Percentiles rank a stretch among this genome's conserved stretches.
Conservation (phyloP, 2,113 vertebrate species). For the Aspidoscelis tigris region DNA sequence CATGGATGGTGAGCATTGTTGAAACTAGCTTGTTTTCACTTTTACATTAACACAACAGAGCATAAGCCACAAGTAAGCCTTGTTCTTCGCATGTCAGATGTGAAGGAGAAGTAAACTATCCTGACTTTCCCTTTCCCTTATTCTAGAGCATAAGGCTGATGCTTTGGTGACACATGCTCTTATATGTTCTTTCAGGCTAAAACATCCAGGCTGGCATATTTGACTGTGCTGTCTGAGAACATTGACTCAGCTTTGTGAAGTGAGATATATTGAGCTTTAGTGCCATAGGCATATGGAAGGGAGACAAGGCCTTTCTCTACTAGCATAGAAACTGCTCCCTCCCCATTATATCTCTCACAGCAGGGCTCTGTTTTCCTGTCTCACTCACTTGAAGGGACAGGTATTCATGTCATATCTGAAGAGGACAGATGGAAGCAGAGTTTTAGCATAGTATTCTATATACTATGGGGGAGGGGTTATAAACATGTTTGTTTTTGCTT, state of each 20-base stretch:
- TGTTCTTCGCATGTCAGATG: background rate
- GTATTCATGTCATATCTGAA: slow-evolving; percentile 20
- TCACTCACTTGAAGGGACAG: slow-evolving; percentile 40
- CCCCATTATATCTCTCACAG: slow-evolving; percentile 41
- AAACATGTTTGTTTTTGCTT: background rate
- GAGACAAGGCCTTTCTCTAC: slow-evolving; percentile 43
- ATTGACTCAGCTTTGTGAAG: slow-evolving; percentile 31
- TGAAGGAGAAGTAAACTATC: background rate
- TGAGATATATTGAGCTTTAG: slow-evolving; percentile 27
- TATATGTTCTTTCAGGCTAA: slow-evolving; percentile 38
- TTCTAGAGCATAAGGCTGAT: background rate
- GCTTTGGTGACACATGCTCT: background rate
- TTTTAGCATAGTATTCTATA: slow-evolving; percentile 25
- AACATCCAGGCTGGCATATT: slow-evolving; percentile 11
- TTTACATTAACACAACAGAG: background rate
- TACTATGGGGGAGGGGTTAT: background rate
- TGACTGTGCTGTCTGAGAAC: slow-evolving; percentile 34
- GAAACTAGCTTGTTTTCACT: background rate
- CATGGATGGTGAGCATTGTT: background rate
- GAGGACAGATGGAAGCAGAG: slow-evolving; percentile 14
- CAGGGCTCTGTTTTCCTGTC: slow-evolving; percentile 27
- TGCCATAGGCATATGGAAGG: slow-evolving; percentile 34
- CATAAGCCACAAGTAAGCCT: background rate
- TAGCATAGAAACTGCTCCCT: slow-evolving; percentile 27
- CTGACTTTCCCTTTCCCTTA: background rate